Evolutionary conservation across 2,797 vertebrate species (phyloP), one percentile per base, ranked within the genome.

Genomic region (Calcarius lapponicus): DNA sequence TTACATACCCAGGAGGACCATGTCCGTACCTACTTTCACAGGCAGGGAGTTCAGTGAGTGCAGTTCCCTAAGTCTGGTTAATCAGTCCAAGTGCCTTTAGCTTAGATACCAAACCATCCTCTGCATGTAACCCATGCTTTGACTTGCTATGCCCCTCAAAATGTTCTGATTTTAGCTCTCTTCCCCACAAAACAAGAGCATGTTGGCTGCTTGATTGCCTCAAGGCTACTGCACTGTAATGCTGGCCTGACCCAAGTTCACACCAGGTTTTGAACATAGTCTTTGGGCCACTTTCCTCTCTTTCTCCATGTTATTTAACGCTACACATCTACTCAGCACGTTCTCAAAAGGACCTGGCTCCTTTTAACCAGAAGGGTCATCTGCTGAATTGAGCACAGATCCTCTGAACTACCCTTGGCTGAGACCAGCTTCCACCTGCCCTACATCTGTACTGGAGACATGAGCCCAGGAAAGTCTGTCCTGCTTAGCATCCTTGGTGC

Each of bases 281-380:
- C 26, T 80, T 83, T 61, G 43, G 36, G 17, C 13, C 26, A 48
- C 34, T 67, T 76, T n/a, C 10, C 5, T 72, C 25, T 53, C 38
- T 65, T 92, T 74, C 20, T 80, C 40, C 2, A 0, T 18, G 10
- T 65, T 38, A 58, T 62, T 92, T 83, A 67, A 40, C 17, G 54
- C 6, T 54, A 9, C 9, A 69, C 38, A 62, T 50, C n/a, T 42
- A 16, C 42, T 62, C 67, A 58, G 13, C 54, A 51, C 0, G 0
- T 45, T 70, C 74, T 38, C 38, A 40, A 54, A 81, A 86, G 32
- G 17, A 60, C 22, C 9, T 40, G 17, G 6, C 7, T 69, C 38
- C 54, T 82, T 86, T 57, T 26, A 58, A 82, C n/a, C 13, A 82
- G 38, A 58, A 69, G 9, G 10, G 9, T 65, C 6, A 17, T 32